Percentiles rank a stretch among this genome's conserved stretches.
These are phyloP conservation scores for Chelonia mydas DNA, from an alignment of 2,797 vertebrate genomes.

Conservation along the genomic window DNA sequence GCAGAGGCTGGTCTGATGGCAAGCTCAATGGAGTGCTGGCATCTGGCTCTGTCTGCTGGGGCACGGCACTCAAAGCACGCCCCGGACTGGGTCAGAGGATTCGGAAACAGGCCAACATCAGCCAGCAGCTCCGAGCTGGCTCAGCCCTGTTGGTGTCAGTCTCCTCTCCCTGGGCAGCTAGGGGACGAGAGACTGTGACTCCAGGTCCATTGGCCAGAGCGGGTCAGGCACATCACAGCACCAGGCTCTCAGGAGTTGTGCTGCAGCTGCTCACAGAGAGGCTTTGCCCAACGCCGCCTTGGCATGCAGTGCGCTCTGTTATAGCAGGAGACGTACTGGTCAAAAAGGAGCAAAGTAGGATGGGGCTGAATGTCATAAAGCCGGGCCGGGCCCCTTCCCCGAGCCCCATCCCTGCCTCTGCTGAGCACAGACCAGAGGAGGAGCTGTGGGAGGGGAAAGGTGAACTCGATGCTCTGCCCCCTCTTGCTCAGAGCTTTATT, in stretches of 20 bases:
- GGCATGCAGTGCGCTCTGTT: neutral
- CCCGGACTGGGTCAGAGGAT: neutral
- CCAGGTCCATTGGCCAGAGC: neutral
- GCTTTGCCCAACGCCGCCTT: neutral
- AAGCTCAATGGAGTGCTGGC: neutral
- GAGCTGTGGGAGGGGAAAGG: neutral
- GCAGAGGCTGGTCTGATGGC: neutral
- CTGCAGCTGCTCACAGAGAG: neutral
- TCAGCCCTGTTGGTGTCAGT: neutral
- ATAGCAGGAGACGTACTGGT: accelerated
- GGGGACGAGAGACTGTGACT: neutral
- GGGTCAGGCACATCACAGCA: accelerated
- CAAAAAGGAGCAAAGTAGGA: accelerated
- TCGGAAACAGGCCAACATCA: too few species aligned
- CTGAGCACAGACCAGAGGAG: neutral
- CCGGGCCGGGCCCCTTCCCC: neutral
- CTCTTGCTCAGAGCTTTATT: neutral
- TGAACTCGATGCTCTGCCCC: neutral
- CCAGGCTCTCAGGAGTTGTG: accelerated
- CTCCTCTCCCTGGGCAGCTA: neutral
- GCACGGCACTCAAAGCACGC: accelerated
- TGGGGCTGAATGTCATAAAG: neutral
- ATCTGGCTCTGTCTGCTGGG: neutral
- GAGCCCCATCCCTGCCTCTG: neutral
- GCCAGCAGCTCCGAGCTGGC: neutral